Conservation (phyloP, 53 echinoderm and acorn worm genomes). For the Pentamera pediparva region DNA sequence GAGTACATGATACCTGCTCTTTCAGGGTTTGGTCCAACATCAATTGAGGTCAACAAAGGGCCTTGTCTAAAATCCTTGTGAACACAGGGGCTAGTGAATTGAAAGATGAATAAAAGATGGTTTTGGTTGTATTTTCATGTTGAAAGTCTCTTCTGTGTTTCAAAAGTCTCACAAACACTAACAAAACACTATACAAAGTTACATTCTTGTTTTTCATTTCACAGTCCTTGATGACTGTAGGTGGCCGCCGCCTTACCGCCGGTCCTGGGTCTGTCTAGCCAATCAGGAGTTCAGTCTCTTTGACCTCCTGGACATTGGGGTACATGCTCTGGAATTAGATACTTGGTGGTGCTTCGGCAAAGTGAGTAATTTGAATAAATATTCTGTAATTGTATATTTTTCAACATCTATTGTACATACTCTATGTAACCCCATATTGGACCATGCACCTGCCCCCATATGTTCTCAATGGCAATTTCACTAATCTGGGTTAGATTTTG, state of each 20-base stretch:
- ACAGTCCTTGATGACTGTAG: conserved; percentile 53
- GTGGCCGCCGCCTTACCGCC: conserved; percentile 65
- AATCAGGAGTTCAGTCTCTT: conserved; percentile 70
- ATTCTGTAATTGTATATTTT: neutral
- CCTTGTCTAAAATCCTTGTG: neutral
- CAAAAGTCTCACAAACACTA: no score
- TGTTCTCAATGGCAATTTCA: no score
- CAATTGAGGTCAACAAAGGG: no score
- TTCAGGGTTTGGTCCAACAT: no score
- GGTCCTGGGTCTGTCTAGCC: conserved; percentile 43
- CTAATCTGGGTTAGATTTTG: no score
- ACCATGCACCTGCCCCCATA: no score
- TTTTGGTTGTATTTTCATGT: neutral
- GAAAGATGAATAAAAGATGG: neutral
- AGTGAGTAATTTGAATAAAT: conserved; percentile 20
- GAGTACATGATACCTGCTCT: no score
- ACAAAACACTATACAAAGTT: no score
- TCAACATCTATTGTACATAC: no score
- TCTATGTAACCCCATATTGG: no score
- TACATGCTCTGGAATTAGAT: conserved; percentile 58
- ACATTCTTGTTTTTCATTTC: neutral
- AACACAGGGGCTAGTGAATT: neutral
- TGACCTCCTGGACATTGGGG: conserved; percentile 63
- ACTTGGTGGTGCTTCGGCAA: conserved; percentile 67
- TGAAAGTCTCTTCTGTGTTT: neutral